Percentiles rank a stretch among this genome's conserved stretches.
These are phyloP conservation scores for Maniola jurtina DNA, from an alignment of 1,140 invertebrate species.

Conservation along the genomic window DNA sequence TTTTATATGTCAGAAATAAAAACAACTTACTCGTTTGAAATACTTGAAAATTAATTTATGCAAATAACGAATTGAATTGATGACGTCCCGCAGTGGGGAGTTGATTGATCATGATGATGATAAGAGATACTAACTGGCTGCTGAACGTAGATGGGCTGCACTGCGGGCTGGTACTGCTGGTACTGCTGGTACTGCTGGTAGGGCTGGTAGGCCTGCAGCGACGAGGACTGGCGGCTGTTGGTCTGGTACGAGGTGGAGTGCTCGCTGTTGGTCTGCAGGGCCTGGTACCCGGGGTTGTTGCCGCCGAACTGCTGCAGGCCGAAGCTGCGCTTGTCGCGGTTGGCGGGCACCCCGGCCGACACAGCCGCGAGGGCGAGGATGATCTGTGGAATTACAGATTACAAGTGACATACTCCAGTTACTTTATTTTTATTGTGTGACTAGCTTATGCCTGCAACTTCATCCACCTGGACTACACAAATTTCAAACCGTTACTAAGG, in stretches of 20 bases:
- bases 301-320: slow-evolving; percentile 18
- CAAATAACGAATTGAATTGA: no score
- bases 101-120: neutral
- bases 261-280: slow-evolving; percentile 28
- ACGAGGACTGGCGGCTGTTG: slow-evolving; percentile 22
- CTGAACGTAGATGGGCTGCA: slow-evolving; percentile 13
- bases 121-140: neutral
- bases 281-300: neutral
- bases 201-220: slow-evolving; percentile 4
- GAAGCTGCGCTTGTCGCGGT: slow-evolving; percentile 33
- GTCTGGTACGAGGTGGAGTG: slow-evolving; percentile 33
- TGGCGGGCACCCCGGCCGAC: slow-evolving; percentile 17
- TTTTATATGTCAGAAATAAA: no score
- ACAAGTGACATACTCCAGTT: neutral
- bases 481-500: no score
- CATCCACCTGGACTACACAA: no score
- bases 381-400: slow-evolving; percentile 21
- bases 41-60: no score
- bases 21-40: no score
- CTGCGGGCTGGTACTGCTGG: slow-evolving; percentile 12
- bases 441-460: no score
- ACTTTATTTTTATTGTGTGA: no score
- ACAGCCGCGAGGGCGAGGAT: slow-evolving; percentile 21
- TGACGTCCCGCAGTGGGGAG: no score
- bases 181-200: slow-evolving; percentile 10